Evolutionary conservation across 1,140 invertebrate species (phyloP).

Genomic region (Caenorhabditis briggsae): DNA sequence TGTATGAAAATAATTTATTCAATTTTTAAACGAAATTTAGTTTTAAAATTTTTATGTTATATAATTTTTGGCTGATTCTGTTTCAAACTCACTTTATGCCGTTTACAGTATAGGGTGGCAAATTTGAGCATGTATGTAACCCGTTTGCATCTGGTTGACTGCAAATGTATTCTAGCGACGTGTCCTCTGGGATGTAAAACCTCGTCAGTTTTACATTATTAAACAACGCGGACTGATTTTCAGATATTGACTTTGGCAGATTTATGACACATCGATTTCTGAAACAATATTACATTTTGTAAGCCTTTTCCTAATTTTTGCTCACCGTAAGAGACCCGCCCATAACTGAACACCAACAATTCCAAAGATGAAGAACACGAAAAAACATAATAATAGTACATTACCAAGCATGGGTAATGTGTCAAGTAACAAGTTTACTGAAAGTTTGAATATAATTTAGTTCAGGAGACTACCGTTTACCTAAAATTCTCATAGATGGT

Average conservation of each 20-base stretch:
- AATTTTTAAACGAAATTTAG: no score
- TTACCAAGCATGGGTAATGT: conserved; percentile 99
- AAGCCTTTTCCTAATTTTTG: not conserved
- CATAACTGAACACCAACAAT: conserved; percentile 99
- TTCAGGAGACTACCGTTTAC: conserved; percentile 55
- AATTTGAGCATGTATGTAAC: conserved; percentile 90
- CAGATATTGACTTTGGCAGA: conserved; percentile 69
- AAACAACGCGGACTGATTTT: conserved; percentile 70
- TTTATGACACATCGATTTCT: conserved; percentile 77
- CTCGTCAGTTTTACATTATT: conserved; percentile 73
- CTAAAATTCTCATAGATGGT: conserved; percentile 88
- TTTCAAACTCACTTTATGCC: conserved; percentile 84
- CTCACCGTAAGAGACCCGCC: conserved; percentile 86
- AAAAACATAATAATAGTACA: conserved; percentile 97
- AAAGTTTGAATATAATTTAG: conserved; percentile 50
- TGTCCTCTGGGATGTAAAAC: conserved; percentile 81
- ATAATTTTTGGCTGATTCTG: no score
- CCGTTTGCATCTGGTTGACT: conserved; percentile 91
- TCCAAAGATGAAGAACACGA: conserved; percentile 99
- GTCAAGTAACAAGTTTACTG: conserved; percentile 87
- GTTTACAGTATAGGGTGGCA: conserved; percentile 86
- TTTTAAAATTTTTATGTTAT: no score
- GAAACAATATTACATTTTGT: not conserved
- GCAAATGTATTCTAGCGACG: conserved; percentile 97
- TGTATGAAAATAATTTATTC: no score